These are phyloP conservation scores for Acrobasis suavella DNA, from an alignment of 2,888 invertebrate genomes.

Conservation along the genomic window DNA sequence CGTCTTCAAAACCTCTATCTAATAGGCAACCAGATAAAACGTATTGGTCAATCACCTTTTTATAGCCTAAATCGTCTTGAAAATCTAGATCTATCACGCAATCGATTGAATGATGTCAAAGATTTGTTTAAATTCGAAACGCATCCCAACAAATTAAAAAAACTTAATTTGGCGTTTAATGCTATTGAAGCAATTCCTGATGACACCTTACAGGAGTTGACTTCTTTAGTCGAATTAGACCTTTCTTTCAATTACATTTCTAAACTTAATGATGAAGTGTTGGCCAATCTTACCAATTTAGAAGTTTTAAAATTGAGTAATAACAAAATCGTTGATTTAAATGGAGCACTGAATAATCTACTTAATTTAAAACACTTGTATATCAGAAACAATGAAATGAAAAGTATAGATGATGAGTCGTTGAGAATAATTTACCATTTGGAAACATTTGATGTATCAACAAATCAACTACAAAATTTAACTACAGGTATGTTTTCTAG, in stretches of 20 bases:
- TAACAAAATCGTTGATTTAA: conserved; percentile 63
- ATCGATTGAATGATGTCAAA: conserved; percentile 50
- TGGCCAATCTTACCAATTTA: conserved; percentile 58
- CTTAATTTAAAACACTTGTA: conserved; percentile 60
- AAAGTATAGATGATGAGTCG: conserved; percentile 57
- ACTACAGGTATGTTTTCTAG: conserved; percentile 59
- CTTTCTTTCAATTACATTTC: conserved; percentile 59
- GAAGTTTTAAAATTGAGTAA: conserved; percentile 56
- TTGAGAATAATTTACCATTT: conserved; percentile 64
- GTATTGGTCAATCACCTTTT: conserved; percentile 52
- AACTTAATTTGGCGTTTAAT: conserved; percentile 55
- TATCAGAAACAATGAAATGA: conserved; percentile 58
- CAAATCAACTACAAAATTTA: conserved; percentile 55
- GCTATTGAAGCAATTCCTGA: conserved; percentile 48
- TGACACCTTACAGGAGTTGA: conserved; percentile 54
- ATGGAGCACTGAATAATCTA: conserved; percentile 66
- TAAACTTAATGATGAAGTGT: conserved; percentile 60
- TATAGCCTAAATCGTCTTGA: conserved; percentile 50
- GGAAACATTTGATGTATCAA: conserved; percentile 68
- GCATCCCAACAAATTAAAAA: conserved; percentile 51
- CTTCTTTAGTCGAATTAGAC: conserved; percentile 59
- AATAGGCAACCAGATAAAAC: conserved; percentile 47
- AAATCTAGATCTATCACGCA: conserved; percentile 57
- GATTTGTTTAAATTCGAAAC: conserved; percentile 58
- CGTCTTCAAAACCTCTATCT: conserved; percentile 52